Evolutionary conservation across 2,113 vertebrate species (phyloP).

Genomic region (Cygnus buccinator): DNA sequence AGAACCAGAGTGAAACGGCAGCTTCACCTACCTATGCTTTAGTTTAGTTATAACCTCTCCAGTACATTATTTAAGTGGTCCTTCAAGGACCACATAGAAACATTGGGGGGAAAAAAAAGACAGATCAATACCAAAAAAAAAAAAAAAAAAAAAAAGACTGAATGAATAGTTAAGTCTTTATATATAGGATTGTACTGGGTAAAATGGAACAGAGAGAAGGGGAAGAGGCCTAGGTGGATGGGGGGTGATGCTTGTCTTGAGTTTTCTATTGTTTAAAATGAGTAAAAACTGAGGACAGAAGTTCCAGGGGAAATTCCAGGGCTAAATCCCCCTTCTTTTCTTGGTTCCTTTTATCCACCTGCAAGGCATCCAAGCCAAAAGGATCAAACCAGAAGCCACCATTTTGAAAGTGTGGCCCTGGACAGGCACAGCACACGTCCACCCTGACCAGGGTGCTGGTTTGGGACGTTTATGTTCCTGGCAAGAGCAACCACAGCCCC

Average conservation of each 20-base stretch:
- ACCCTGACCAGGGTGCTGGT: neutral
- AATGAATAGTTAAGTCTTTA: neutral
- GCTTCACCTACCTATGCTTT: accelerated
- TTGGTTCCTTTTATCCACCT: neutral
- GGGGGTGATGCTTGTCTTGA: neutral
- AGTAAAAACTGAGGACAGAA: neutral
- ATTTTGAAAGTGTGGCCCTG: neutral
- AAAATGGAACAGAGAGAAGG: neutral
- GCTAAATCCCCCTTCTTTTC: neutral
- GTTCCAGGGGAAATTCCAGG: neutral
- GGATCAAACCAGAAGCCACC: neutral
- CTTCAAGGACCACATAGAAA: neutral
- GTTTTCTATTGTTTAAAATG: neutral
- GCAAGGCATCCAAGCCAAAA: neutral
- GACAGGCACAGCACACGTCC: accelerated
- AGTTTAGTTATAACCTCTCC: neutral
- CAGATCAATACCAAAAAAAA: neutral
- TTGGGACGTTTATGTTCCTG: neutral
- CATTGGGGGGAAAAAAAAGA: neutral
- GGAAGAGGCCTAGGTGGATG: neutral
- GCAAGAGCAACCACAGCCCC: no score
- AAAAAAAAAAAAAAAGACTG: neutral
- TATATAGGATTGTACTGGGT: neutral
- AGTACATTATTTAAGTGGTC: neutral
- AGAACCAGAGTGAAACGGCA: neutral